Evolutionary conservation across 1,140 invertebrate genomes (phyloP).

Genomic region (Amyelois transitella): DNA sequence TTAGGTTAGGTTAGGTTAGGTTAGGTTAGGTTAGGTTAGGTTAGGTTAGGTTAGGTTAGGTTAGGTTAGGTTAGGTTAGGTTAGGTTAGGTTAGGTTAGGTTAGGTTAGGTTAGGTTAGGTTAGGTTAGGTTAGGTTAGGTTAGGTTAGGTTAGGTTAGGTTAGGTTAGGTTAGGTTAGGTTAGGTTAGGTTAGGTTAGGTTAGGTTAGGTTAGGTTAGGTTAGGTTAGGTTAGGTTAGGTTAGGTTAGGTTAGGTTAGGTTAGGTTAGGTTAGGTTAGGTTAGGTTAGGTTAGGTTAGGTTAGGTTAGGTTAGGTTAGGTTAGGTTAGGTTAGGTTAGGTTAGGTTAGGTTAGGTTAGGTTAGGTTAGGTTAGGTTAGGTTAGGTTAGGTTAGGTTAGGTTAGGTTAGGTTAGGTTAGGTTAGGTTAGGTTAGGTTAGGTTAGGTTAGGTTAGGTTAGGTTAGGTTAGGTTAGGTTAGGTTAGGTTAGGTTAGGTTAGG

Average conservation of each 20-base stretch:
- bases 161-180: constrained; percentile 26
- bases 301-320: too few species aligned
- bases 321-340: too few species aligned
- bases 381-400: too few species aligned
- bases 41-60: constrained; percentile 24
- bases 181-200: constrained; percentile 26
- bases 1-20: constrained; percentile 24
- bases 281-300: constrained; percentile 26
- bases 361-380: too few species aligned
- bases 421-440: too few species aligned
- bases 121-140: constrained; percentile 28
- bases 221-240: constrained; percentile 21
- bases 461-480: too few species aligned
- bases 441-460: too few species aligned
- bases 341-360: too few species aligned
- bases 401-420: too few species aligned
- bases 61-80: constrained; percentile 29
- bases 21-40: constrained; percentile 19
- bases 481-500: too few species aligned
- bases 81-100: constrained; percentile 30
- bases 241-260: constrained; percentile 31
- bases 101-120: constrained; percentile 28
- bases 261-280: too few species aligned
- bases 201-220: constrained; percentile 21
- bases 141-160: constrained; percentile 27